phyloP scores from a whole-genome alignment of 2,113 vertebrate species.

The Tetrao urogallus region DNA sequence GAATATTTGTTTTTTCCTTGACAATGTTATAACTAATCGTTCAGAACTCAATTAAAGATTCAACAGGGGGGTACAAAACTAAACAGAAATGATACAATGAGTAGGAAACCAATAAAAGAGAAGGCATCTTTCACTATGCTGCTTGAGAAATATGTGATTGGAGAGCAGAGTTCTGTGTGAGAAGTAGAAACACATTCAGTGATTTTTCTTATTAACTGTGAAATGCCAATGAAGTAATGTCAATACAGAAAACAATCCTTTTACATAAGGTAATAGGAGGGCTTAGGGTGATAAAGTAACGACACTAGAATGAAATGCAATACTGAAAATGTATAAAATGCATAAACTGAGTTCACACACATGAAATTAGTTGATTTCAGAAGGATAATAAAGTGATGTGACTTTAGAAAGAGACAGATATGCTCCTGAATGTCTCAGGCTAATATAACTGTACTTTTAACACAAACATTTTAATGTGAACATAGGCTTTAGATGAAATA shows the following conservation, averaged over 20 bases:
- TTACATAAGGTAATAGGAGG: neutral
- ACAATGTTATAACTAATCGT: no score
- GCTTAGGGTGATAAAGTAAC: neutral
- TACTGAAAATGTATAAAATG: neutral
- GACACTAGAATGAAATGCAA: neutral
- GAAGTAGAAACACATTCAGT: neutral
- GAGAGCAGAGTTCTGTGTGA: neutral
- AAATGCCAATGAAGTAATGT: neutral
- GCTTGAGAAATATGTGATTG: neutral
- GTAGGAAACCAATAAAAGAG: neutral
- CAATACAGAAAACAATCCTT: neutral
- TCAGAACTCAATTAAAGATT: neutral
- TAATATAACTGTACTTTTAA: neutral
- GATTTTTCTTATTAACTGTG: neutral
- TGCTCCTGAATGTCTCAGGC: neutral
- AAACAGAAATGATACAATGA: neutral
- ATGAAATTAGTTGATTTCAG: neutral
- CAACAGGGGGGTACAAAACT: neutral
- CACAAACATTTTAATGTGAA: neutral
- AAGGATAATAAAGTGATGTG: fast-evolving
- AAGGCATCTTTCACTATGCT: neutral
- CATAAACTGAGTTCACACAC: neutral
- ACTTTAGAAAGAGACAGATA: neutral
- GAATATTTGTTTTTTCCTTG: neutral
- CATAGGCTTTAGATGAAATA: neutral